Base-by-base conservation (phyloP, 2,797 vertebrate genomes). In the Acomys russatus region DNA sequence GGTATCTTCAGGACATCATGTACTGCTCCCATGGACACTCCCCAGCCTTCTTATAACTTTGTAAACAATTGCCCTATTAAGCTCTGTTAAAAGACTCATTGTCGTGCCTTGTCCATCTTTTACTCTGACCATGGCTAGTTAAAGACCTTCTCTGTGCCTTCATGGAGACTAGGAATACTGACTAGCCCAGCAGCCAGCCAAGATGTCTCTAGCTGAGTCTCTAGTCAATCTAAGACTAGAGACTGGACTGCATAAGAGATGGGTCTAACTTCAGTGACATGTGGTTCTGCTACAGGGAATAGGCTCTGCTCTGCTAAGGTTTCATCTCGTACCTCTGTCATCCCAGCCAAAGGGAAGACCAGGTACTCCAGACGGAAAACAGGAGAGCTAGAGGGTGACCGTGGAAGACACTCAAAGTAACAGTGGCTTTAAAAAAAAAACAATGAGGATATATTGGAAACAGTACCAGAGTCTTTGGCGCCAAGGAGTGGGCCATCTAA, bases 361-460 rank as follows among this genome's bases (percentile, higher is more conserved):
- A n/a, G 92, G 59, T 25, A 4, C 64, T 51, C 85, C 92, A 97
- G 95, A 95, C 91, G 94, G 92, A 74, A 92, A 96, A 56, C 88
- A 96, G 90, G 97, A 95, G 95, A 30, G 38, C 15, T 91, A 28
- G 84, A 92, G 86, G 87, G 94, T n/a, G 56, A 30, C 20, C 38
- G 35, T 77, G 88, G 88, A 92, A 91, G 86, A 77, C 85, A 92
- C 93, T 95, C 90, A 90, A 98, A 97, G 96, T 95, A 94, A 98
- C 49, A 28, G 70, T 44, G 94, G 93, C 85, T 91, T 94, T n/a
- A n/a, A n/a, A 85, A 94, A 87, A 92, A 96, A 96, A 97, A 95
- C 88, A 97, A 97, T 79, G 28, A 92, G 18, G 56, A 76, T 95
- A 96, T 96, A 96, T 94, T 96, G 64, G 71, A 97, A 97, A 94